These are phyloP conservation scores for Pseudomugil tenellus DNA, from an alignment of 2,797 vertebrate genomes.

Conservation along the genomic window DNA sequence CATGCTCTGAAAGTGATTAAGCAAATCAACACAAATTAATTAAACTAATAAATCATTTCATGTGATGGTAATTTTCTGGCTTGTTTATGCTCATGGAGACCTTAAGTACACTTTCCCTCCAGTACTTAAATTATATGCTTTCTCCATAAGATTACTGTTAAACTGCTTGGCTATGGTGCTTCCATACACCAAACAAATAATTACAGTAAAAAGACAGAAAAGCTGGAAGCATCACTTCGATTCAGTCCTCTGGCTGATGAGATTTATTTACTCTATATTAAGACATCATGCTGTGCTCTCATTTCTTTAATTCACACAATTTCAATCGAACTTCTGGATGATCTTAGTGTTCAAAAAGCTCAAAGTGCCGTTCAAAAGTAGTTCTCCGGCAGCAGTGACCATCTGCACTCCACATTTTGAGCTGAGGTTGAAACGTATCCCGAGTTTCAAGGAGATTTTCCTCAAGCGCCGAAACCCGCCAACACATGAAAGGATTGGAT, in stretches of 20 bases:
- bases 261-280: conserved; percentile 55
- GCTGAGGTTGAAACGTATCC: conserved; percentile 65
- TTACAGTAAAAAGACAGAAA: conserved; percentile 67
- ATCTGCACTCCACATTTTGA: conserved; percentile 77
- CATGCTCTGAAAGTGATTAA: conserved; percentile 68
- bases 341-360: conserved; percentile 38
- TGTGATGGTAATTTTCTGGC: conserved; percentile 64
- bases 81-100: conserved; percentile 74
- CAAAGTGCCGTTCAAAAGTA: conserved; percentile 52
- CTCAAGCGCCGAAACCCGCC: conserved; percentile 55
- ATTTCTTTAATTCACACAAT: conserved; percentile 35
- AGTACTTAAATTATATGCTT: conserved; percentile 71
- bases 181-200: conserved; percentile 46
- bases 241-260: conserved; percentile 63
- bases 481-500: conserved; percentile 70
- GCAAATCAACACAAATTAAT: conserved; percentile 80
- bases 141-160: conserved; percentile 65
- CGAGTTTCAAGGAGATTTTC: conserved; percentile 66
- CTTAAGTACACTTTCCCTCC: conserved; percentile 66
- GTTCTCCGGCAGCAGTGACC: conserved; percentile 62
- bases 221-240: conserved; percentile 66
- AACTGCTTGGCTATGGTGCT: conserved; percentile 56
- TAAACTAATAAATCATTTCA: conserved; percentile 66
- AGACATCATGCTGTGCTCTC: conserved; percentile 30
- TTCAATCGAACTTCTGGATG: conserved; percentile 59